These are phyloP conservation scores for Oncorhynchus tshawytscha DNA, from an alignment of 2,113 vertebrate genomes.

Conservation along the genomic window DNA sequence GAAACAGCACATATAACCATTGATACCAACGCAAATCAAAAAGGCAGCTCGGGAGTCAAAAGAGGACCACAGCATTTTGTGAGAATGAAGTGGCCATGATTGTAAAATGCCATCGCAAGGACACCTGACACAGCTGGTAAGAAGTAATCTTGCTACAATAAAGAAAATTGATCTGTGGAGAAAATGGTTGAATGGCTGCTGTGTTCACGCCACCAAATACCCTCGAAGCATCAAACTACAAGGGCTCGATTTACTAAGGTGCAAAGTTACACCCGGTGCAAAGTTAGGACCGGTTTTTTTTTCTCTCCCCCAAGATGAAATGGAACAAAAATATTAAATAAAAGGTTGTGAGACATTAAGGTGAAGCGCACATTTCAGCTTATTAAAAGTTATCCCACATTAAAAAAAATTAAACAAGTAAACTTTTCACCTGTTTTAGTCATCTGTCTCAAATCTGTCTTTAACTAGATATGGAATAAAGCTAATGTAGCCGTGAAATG, in stretches of 20 bases:
- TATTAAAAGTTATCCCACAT: too few relatives aligned
- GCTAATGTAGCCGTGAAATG: too few relatives aligned
- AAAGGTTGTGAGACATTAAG: too few relatives aligned
- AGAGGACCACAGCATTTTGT: conserved; percentile 14
- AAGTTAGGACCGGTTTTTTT: too few relatives aligned
- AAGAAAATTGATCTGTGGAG: conserved; percentile 8
- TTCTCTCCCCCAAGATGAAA: too few relatives aligned
- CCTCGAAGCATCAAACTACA: not conserved
- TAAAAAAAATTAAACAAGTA: too few relatives aligned
- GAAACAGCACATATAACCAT: conserved; percentile 27
- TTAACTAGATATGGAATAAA: too few relatives aligned
- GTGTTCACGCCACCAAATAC: conserved; percentile 10
- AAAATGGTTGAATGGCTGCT: conserved; percentile 11
- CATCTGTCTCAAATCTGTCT: too few relatives aligned
- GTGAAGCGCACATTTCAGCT: too few relatives aligned
- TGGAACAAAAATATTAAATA: too few relatives aligned
- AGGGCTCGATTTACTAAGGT: conserved; percentile 11
- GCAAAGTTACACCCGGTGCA: too few relatives aligned
- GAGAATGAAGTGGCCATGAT: conserved; percentile 19
- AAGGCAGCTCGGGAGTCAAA: conserved; percentile 31
- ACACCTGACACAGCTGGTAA: conserved; percentile 11
- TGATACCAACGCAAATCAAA: conserved; percentile 43
- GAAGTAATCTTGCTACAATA: not conserved
- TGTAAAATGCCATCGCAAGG: conserved; percentile 11
- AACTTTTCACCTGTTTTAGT: too few relatives aligned